These are phyloP conservation scores for Strix aluco DNA, from an alignment of 2,113 vertebrate species.

Conservation along the genomic window DNA sequence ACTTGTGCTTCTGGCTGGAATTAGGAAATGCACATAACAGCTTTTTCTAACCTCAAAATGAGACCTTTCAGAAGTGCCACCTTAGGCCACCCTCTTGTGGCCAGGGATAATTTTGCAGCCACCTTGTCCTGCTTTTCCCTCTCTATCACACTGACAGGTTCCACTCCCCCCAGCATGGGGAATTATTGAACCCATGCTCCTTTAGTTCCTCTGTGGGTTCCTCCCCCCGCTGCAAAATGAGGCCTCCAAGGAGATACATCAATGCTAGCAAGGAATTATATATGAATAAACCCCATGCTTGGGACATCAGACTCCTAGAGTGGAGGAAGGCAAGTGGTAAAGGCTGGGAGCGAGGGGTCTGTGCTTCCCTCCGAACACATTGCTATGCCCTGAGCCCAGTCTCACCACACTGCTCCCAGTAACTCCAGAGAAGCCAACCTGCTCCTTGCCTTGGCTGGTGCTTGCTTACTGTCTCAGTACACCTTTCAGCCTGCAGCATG, in stretches of 20 bases:
- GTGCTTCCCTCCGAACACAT: not conserved
- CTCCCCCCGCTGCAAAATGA: not conserved
- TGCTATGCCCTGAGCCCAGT: not conserved
- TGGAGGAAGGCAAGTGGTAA: accelerated
- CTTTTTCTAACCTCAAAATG: not conserved
- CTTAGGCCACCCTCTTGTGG: constrained; percentile 49
- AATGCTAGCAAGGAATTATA: accelerated
- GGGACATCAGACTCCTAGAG: not conserved
- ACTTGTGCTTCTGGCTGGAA: not conserved
- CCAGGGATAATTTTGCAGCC: constrained; percentile 26
- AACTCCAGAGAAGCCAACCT: not conserved
- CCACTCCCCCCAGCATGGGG: accelerated
- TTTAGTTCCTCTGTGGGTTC: not conserved
- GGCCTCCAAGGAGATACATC: not conserved
- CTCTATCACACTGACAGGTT: accelerated
- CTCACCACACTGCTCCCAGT: accelerated
- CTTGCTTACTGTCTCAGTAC: too few species aligned
- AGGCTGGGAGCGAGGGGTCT: not conserved
- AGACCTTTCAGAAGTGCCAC: not conserved
- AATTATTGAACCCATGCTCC: accelerated
- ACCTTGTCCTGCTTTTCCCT: not conserved
- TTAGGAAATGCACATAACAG: not conserved
- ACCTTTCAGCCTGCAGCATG: too few species aligned
- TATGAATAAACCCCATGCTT: not conserved
- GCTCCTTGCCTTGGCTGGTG: not conserved